Base-by-base conservation (phyloP, 2,888 invertebrate species). In the Acrobasis suavella region DNA sequence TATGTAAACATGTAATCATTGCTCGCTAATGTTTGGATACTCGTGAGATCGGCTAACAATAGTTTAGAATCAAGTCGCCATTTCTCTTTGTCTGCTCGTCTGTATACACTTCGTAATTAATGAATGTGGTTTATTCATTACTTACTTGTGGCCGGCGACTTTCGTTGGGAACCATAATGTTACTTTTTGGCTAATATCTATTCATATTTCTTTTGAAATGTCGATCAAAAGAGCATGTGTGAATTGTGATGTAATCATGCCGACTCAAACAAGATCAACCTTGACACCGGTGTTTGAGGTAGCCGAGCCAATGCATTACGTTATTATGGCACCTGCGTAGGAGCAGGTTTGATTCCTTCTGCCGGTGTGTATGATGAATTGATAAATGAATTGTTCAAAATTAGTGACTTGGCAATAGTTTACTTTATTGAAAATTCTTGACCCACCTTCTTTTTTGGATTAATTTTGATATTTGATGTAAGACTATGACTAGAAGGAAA, bases 201-300 rank as follows among this genome's bases (percentile, higher is more conserved):
- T 14, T 0, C 37, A 54, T n/a, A 38, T 37, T 52, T 14, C 37
- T 52, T 12, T 32, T 32, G 12, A 39, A 54, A 42, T 32, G 16
- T 55, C 54, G 39, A 15, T 14, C 10, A 54, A 17, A 9, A 42
- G 56, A 7, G 14, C 17, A 17, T n/a, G 38, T 56, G 56, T 42
- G 9, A 42, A 12, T 14, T 22, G 38, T 46, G 56, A 56, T 42
- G 56, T 56, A 56, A 56, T 16, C 54, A 14, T 38, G 17, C 39
- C 39, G 38, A 1, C 56, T 56, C 56, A 42, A 56, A 56, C 56
- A 42, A 56, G 56, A 56, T 56, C 56, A 22, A 56, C 56, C 56
- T 56, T 56, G 56, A 56, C 55, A 52, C 56, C 39, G 56, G 10
- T 32, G 14, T 9, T 3, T n/a, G 3, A 12, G 5, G 46, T 14